Conservation (phyloP, 92 coral and sea anemone species). For the Heliopora coerulea region DNA sequence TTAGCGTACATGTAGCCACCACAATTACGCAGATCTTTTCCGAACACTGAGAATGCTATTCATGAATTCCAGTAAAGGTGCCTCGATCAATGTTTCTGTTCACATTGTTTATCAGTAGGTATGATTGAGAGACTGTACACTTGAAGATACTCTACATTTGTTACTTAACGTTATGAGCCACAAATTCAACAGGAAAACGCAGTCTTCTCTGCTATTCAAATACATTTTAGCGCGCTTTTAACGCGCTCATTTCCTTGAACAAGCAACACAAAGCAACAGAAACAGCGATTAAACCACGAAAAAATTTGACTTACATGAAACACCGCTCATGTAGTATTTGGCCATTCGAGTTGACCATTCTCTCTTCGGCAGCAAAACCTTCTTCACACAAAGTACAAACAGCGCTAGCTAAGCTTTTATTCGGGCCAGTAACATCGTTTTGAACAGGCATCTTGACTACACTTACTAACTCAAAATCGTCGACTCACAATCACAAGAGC, state of each 20-base stretch:
- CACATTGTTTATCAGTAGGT: too few relatives aligned
- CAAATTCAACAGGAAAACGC: not conserved
- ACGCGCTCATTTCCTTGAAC: not conserved
- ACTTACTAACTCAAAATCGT: not conserved
- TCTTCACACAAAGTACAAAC: slow-evolving; percentile 96
- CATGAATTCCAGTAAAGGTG: too few relatives aligned
- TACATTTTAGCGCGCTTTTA: not conserved
- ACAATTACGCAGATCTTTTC: too few relatives aligned
- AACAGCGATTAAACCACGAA: not conserved
- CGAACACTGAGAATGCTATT: too few relatives aligned
- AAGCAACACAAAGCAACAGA: not conserved
- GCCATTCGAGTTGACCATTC: slow-evolving; percentile 99
- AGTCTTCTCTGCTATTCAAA: not conserved
- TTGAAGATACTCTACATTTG: too few relatives aligned
- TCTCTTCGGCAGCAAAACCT: slow-evolving; percentile 92
- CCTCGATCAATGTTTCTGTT: too few relatives aligned
- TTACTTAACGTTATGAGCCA: too few relatives aligned
- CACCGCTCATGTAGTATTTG: slow-evolving; percentile 97
- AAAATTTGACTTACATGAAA: slow-evolving; percentile 81
- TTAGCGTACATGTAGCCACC: too few relatives aligned
- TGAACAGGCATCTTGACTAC: slow-evolving; percentile 61
- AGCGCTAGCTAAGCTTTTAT: slow-evolving; percentile 80
- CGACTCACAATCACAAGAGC: not conserved
- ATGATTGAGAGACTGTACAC: too few relatives aligned
- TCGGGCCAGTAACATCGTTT: slow-evolving; percentile 60